Evolutionary conservation across 2,888 invertebrate species (phyloP).

Genomic region (Andrena marginata): DNA sequence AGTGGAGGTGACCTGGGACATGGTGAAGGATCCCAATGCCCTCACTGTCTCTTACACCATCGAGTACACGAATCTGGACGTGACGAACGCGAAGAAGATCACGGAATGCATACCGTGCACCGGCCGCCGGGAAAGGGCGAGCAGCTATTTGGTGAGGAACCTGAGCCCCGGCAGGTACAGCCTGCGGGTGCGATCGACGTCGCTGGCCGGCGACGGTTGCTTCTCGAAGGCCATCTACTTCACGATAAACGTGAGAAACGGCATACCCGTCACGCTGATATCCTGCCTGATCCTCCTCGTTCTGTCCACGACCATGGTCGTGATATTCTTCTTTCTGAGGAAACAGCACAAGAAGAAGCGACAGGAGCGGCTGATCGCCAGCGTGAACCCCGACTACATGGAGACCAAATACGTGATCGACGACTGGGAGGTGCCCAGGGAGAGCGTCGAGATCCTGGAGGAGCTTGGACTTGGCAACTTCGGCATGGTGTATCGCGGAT

Average conservation of each 20-base stretch:
- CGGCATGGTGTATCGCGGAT: constrained; percentile 90
- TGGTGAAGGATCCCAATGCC: constrained; percentile 89
- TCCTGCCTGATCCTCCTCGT: constrained; percentile 69
- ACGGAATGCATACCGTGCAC: constrained; percentile 86
- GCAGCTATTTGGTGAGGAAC: constrained; percentile 78
- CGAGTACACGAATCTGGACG: constrained; percentile 85
- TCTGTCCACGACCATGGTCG: constrained; percentile 55
- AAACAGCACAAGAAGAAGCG: constrained; percentile 78
- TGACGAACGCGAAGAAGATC: constrained; percentile 80
- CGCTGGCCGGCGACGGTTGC: constrained; percentile 87
- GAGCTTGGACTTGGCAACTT: constrained; percentile 91
- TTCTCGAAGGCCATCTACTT: constrained; percentile 79
- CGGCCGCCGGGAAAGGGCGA: constrained; percentile 67
- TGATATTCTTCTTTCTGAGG: constrained; percentile 77
- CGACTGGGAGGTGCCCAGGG: constrained; percentile 90
- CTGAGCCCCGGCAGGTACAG: constrained; percentile 87
- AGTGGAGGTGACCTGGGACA: constrained; percentile 86
- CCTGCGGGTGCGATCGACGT: constrained; percentile 87
- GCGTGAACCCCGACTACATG: constrained; percentile 89
- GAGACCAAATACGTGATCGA: constrained; percentile 88
- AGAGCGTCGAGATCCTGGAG: constrained; percentile 87
- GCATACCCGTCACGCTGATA: constrained; percentile 61
- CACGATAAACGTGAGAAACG: constrained; percentile 67
- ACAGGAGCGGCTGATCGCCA: constrained; percentile 86
- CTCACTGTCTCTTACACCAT: constrained; percentile 88